Evolutionary conservation across 2,797 vertebrate species (phyloP).

Genomic region (Urocyon cinereoargenteus): DNA sequence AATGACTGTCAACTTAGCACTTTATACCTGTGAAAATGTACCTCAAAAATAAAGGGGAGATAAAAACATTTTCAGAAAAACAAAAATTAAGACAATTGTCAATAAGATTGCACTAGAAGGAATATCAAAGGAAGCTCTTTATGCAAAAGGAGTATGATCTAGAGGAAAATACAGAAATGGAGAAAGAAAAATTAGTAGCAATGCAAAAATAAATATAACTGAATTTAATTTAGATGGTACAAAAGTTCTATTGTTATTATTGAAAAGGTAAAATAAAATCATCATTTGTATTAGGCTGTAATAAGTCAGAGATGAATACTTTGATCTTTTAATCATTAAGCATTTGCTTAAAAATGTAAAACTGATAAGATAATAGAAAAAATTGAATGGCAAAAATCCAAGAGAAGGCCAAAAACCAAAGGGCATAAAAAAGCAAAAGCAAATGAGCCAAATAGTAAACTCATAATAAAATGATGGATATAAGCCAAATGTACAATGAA

Average conservation of each 20-base stretch:
- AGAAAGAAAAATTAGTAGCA: not conserved
- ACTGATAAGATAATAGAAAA: not conserved
- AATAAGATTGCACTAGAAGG: not conserved
- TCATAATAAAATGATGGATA: not conserved
- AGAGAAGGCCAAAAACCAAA: constrained; percentile 33
- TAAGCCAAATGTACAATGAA: not conserved
- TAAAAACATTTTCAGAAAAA: not conserved
- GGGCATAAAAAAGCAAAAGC: not conserved
- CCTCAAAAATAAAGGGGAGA: not conserved
- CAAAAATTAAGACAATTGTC: not conserved
- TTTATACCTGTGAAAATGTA: not conserved
- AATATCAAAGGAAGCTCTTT: not conserved
- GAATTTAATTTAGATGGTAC: not conserved
- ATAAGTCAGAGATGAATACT: not conserved
- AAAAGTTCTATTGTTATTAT: not conserved
- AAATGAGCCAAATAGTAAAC: not conserved
- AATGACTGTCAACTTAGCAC: not conserved
- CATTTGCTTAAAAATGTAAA: constrained; percentile 6
- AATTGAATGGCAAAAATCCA: not conserved
- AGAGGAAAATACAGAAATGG: not conserved
- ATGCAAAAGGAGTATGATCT: not conserved
- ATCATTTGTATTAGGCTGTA: not conserved
- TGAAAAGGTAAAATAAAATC: not conserved
- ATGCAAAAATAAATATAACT: not conserved
- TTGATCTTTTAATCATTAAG: not conserved